Base-by-base conservation (phyloP, 2,113 vertebrate species). In the Glaucomys volans region DNA sequence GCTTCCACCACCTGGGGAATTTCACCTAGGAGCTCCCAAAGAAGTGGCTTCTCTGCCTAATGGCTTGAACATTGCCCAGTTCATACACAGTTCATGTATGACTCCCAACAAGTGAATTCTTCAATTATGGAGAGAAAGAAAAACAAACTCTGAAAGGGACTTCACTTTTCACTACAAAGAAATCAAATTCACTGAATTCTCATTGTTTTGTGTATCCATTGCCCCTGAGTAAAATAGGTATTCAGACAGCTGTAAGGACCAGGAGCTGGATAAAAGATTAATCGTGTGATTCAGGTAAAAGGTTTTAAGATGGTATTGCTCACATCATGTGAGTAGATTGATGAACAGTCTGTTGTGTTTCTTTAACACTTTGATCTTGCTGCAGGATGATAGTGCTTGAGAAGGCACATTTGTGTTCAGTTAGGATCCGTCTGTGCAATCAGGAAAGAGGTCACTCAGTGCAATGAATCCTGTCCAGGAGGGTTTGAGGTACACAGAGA, bases 381-480 rank as follows among this genome's bases (percentile, higher is more conserved):
- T 96, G 95, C 37, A 98, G 94, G 94, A 94, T 97, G 97, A 95
- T 93, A 97, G 98, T 98, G 98, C 97, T 98, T 97, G 97, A 97
- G 92, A 67, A 96, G 96, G 92, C 95, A 98, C 98, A 97, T 96
- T 98, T 93, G 18, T 96, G 98, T 98, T 97, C 74, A 86, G 96
- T 96, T 97, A 75, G 77, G 93, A 97, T 98, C 94, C 97, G 97
- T 97, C 98, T 47, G 44, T 98, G 97, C 96, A 96, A 95, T 97
- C 97, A 97, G 96, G 97, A 98, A 98, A 90, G 97, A 98, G 97
- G 97, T 96, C 90, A 97, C 97, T 98, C 97, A 98, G 97, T 81
- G 97, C 96, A 96, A 97, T 84, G 97, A 98, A 95, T 97, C 98
- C 92, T 91, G 97, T 97, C 96, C 94, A 84, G 97, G 95, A 98